These are phyloP conservation scores for Hafferia zeledoni DNA, from an alignment of 2,797 vertebrate genomes.

Conservation along the genomic window DNA sequence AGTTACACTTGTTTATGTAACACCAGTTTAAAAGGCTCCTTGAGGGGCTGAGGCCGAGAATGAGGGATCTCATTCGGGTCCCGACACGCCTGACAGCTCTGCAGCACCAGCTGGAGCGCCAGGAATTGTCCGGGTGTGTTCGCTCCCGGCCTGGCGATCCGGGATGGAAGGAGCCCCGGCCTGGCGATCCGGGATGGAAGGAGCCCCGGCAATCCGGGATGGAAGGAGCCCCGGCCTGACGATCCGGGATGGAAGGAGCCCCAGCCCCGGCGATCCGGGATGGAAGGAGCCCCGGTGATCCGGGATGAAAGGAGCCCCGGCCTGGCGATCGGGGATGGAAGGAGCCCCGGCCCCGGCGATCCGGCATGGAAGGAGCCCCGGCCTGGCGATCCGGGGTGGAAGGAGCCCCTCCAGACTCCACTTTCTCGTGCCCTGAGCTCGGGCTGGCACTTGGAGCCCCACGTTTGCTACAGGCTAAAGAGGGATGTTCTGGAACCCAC, in stretches of 20 bases:
- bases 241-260: no score
- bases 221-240: no score
- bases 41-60: constrained; percentile 15
- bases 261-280: no score
- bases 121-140: constrained; percentile 53
- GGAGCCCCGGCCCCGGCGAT: not conserved
- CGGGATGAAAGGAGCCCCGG: no score
- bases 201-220: no score
- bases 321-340: no score
- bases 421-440: constrained; percentile 25
- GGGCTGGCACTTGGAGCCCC: not conserved
- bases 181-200: no score
- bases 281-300: no score
- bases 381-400: not conserved
- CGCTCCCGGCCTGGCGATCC: not conserved
- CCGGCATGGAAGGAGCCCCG: not conserved
- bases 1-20: constrained; percentile 1
- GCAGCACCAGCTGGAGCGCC: not conserved
- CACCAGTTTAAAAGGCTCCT: not conserved
- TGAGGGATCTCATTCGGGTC: constrained; percentile 47
- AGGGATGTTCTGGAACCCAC: not conserved
- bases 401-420: constrained; percentile 21
- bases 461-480: not conserved
- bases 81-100: constrained; percentile 45
- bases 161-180: constrained; percentile 7